These are phyloP conservation scores for Siniperca knerii DNA, from an alignment of 2,113 vertebrate species.

Conservation along the genomic window DNA sequence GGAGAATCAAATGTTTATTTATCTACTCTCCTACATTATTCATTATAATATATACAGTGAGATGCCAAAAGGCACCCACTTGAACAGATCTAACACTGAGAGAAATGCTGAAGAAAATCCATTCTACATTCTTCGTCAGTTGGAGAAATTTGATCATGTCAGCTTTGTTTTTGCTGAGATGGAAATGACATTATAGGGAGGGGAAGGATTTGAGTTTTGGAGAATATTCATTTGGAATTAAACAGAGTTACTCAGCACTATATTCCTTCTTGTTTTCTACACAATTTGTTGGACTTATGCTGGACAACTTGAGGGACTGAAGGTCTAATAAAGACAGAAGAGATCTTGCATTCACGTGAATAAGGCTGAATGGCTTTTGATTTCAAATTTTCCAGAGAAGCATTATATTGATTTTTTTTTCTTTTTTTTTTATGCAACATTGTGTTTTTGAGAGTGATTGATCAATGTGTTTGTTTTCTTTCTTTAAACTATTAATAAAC, in stretches of 20 bases:
- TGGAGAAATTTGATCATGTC: slow-evolving; percentile 31
- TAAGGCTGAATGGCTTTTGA: background rate
- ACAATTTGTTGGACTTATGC: background rate
- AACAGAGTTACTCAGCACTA: background rate
- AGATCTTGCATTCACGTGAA: background rate
- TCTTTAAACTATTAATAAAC: slow-evolving; percentile 53
- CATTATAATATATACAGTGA: background rate
- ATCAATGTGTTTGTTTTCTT: slow-evolving; percentile 55
- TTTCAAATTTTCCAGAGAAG: slow-evolving; percentile 37
- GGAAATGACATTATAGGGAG: slow-evolving; percentile 8
- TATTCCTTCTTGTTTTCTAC: background rate
- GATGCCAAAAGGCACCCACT: slow-evolving; percentile 8
- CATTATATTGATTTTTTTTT: slow-evolving; percentile 31
- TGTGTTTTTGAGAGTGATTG: slow-evolving; percentile 47
- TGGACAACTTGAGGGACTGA: background rate
- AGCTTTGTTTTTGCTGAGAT: slow-evolving; percentile 36
- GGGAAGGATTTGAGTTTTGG: slow-evolving; percentile 2
- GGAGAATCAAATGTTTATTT: slow-evolving; percentile 33
- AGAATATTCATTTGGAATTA: background rate
- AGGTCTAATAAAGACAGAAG: background rate
- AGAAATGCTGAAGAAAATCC: slow-evolving; percentile 44
- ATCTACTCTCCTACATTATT: slow-evolving; percentile 24
- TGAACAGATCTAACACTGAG: background rate
- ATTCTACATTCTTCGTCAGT: slow-evolving; percentile 16
- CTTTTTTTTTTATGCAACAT: background rate